phyloP scores from a whole-genome alignment of 2,113 vertebrate genomes.

The Xiphophorus maculatus region DNA sequence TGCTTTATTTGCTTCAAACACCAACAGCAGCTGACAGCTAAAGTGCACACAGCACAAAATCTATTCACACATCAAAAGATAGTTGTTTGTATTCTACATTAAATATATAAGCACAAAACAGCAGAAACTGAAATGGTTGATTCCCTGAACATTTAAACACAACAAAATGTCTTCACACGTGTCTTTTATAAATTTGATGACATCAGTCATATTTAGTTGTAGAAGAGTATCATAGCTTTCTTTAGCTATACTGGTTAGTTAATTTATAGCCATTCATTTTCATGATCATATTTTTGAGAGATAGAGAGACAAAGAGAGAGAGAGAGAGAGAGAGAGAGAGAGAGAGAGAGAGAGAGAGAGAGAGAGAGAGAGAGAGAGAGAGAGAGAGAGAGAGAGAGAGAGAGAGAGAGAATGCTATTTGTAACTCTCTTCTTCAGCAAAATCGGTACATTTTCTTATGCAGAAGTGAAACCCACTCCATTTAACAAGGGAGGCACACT shows the following conservation, averaged over 20 bases:
- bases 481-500: slow-evolving; percentile 53
- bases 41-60: slow-evolving; percentile 10
- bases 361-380: no score
- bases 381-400: no score
- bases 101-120: not conserved
- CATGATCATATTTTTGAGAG: not conserved
- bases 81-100: slow-evolving; percentile 4
- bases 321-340: not conserved
- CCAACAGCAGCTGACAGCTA: slow-evolving; percentile 1
- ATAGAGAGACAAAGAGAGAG: not conserved
- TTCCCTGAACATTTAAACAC: not conserved
- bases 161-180: not conserved
- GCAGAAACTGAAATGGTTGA: slow-evolving; percentile 4
- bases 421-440: slow-evolving; percentile 59
- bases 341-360: slow-evolving; percentile 6
- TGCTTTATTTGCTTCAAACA: slow-evolving; percentile 56
- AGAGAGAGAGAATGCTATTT: slow-evolving; percentile 34
- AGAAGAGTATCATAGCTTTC: not conserved
- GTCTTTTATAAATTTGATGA: slow-evolving; percentile 1
- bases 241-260: not conserved
- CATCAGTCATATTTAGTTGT: not conserved
- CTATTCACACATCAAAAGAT: slow-evolving; percentile 6
- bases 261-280: not conserved
- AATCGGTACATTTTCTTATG: slow-evolving; percentile 71
- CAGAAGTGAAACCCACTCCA: slow-evolving; percentile 67